A percentile compares a stretch with the other conserved stretches of the same genome.
These are phyloP conservation scores for Sminthurides aquaticus DNA, from an alignment of 2,888 invertebrate genomes.

Conservation along the genomic window DNA sequence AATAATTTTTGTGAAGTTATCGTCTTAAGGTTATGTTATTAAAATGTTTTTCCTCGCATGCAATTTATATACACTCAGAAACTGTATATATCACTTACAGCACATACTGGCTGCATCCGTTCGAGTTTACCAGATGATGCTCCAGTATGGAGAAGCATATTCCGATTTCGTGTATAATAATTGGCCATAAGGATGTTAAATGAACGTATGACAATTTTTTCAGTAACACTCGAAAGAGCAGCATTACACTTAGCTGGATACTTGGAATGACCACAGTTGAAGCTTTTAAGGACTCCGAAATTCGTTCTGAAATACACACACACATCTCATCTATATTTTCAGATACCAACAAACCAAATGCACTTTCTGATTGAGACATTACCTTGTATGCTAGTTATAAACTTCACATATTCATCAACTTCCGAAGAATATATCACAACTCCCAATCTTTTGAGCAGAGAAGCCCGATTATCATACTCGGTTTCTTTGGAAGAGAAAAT, in stretches of 20 bases:
- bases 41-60: not conserved
- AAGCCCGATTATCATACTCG: constrained; percentile 73
- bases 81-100: constrained; percentile 35
- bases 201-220: constrained; percentile 75
- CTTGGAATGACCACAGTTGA: constrained; percentile 61
- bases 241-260: constrained; percentile 76
- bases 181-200: constrained; percentile 82
- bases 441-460: constrained; percentile 69
- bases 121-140: constrained; percentile 16
- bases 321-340: too few species aligned
- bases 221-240: constrained; percentile 78
- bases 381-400: constrained; percentile 86
- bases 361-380: constrained; percentile 30
- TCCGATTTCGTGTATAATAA: constrained; percentile 80
- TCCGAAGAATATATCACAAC: constrained; percentile 81
- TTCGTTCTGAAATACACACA: constrained; percentile 59
- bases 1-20: not conserved
- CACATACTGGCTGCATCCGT: constrained; percentile 10
- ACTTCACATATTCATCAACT: constrained; percentile 75
- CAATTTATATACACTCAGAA: not conserved
- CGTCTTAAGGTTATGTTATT: not conserved
- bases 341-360: not conserved
- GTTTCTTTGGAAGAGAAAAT: constrained; percentile 75
- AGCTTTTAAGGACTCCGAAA: constrained; percentile 72
- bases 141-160: constrained; percentile 17